Evolutionary conservation across 2,888 invertebrate genomes (phyloP).

Genomic region (Acanthococcus lagerstroemiae): DNA sequence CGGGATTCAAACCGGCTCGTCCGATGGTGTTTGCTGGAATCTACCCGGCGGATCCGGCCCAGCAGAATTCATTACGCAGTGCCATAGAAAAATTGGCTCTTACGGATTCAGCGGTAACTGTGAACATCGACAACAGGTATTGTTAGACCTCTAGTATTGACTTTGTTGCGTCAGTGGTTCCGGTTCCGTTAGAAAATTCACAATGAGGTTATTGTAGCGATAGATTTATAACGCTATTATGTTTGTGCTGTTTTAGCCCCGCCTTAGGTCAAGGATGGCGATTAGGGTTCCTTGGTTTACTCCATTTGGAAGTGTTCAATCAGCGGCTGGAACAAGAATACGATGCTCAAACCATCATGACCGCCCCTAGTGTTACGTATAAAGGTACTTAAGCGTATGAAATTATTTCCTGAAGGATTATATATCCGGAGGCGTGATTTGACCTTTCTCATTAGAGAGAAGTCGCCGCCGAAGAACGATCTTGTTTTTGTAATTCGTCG

Average conservation of each 20-base stretch:
- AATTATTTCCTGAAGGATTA: neutral
- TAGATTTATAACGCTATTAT: too few relatives aligned
- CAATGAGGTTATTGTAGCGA: too few relatives aligned
- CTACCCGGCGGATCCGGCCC: constrained; percentile 83
- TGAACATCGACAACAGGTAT: constrained; percentile 72
- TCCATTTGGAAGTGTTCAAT: constrained; percentile 81
- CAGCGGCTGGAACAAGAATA: constrained; percentile 77
- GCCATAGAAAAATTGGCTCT: constrained; percentile 86
- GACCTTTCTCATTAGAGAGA: constrained; percentile 13
- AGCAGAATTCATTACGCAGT: constrained; percentile 58
- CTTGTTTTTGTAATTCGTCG: too few relatives aligned
- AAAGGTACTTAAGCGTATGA: constrained; percentile 48
- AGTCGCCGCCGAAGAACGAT: too few relatives aligned
- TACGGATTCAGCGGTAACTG: constrained; percentile 87
- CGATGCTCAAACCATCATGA: constrained; percentile 67
- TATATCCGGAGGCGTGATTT: neutral
- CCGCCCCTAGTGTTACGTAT: constrained; percentile 78
- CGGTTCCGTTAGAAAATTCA: too few relatives aligned
- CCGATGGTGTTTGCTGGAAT: constrained; percentile 82
- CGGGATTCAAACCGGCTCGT: constrained; percentile 56
- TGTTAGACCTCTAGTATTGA: too few relatives aligned
- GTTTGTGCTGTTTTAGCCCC: constrained; percentile 60
- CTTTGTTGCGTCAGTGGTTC: too few relatives aligned
- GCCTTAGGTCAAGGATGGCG: constrained; percentile 84
- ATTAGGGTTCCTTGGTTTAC: constrained; percentile 71